Evolutionary conservation across 2,113 vertebrate species (phyloP).

Genomic region (Pao palembangensis): DNA sequence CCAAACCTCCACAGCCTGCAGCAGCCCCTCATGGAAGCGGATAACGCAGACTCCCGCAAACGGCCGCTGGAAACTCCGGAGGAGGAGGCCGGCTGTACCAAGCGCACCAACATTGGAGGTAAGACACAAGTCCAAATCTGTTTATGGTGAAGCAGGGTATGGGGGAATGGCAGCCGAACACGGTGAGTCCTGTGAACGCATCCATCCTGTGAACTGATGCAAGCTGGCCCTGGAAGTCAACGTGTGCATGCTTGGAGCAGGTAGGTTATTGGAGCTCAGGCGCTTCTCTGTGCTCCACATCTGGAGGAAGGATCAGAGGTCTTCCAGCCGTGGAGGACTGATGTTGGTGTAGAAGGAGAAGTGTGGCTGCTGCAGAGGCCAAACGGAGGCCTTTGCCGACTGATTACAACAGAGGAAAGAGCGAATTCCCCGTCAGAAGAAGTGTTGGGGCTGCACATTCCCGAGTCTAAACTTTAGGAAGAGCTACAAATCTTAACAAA

Average conservation of each 20-base stretch:
- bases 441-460: neutral
- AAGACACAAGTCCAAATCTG: slow-evolving; percentile 46
- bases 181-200: neutral
- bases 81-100: slow-evolving; percentile 83
- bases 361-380: no score
- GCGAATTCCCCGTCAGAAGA: neutral
- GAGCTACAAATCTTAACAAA: no score
- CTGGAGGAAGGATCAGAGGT: slow-evolving; percentile 22
- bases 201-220: no score
- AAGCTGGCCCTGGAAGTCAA: no score
- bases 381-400: neutral
- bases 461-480: no score
- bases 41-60: slow-evolving; percentile 82
- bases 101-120: slow-evolving; percentile 86
- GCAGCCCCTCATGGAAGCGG: slow-evolving; percentile 80
- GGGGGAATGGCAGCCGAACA: neutral
- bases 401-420: neutral
- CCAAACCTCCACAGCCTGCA: slow-evolving; percentile 67
- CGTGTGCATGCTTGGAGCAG: slow-evolving; percentile 6
- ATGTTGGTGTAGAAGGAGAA: neutral
- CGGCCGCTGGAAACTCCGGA: slow-evolving; percentile 82
- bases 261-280: slow-evolving; percentile 29
- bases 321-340: neutral
- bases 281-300: slow-evolving; percentile 43
- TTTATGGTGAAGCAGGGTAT: neutral